Evolutionary conservation across 2,113 vertebrate species (phyloP).

Genomic region (Limnothrissa miodon): DNA sequence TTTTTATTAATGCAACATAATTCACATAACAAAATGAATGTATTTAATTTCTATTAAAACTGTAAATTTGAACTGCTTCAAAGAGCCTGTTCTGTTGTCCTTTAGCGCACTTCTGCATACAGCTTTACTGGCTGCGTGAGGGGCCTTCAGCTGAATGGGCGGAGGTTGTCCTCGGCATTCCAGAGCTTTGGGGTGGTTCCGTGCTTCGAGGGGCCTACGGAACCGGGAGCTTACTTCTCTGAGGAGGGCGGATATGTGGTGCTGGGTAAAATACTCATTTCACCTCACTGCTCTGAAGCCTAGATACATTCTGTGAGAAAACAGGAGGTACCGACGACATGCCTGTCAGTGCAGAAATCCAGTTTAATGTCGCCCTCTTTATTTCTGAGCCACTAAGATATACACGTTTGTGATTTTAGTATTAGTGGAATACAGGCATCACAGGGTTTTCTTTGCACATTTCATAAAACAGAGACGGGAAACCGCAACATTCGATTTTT

Average conservation of each 20-base stretch:
- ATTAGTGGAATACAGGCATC: conserved; percentile 24
- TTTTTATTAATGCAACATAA: neutral
- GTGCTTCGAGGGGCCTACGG: conserved; percentile 86
- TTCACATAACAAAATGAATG: too few species aligned
- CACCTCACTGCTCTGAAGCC: neutral
- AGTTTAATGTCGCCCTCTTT: neutral
- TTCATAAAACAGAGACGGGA: conserved; percentile 10
- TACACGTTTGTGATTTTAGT: neutral
- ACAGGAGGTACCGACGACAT: neutral
- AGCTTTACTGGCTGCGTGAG: conserved; percentile 89
- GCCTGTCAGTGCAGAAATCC: neutral
- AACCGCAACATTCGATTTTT: neutral
- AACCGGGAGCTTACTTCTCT: conserved; percentile 90
- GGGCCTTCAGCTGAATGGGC: conserved; percentile 84
- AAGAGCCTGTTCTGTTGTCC: conserved; percentile 18
- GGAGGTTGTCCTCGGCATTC: conserved; percentile 66
- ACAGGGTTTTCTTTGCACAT: neutral
- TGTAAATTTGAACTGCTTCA: neutral
- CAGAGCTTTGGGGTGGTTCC: conserved; percentile 89
- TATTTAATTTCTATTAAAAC: neutral
- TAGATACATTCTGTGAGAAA: neutral
- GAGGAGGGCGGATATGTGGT: conserved; percentile 88
- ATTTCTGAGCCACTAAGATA: neutral
- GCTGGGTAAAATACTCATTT: conserved; percentile 77
- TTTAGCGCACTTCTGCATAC: conserved; percentile 82